Percentiles rank a stretch among this genome's conserved stretches.
Conservation (phyloP, 2,888 invertebrate species). For the Pollenia labialis region DNA sequence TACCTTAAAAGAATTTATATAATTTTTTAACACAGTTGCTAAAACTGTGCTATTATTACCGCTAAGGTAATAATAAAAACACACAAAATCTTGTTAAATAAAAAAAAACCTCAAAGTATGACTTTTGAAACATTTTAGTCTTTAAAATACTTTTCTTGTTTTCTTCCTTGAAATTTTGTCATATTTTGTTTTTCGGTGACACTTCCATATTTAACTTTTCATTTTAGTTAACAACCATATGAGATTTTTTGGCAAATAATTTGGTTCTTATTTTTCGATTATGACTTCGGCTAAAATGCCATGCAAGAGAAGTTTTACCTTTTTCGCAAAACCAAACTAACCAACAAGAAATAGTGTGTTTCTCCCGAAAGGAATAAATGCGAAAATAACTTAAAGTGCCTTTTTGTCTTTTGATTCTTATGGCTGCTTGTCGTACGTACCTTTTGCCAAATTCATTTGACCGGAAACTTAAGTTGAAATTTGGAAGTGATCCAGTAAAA, state of each 20-base stretch:
- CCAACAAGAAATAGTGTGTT: conserved; percentile 6
- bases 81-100: conserved; percentile 1
- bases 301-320: conserved; percentile 55
- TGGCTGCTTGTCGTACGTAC: conserved; percentile 73
- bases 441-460: conserved; percentile 83
- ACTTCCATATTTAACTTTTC: conserved; percentile 24
- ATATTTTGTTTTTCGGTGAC: conserved; percentile 5
- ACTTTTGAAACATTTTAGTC: conserved; percentile 19
- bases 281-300: conserved; percentile 49
- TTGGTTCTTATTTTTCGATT: conserved; percentile 69
- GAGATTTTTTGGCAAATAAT: conserved; percentile 73
- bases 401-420: conserved; percentile 30
- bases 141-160: not conserved
- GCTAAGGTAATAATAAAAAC: too few species aligned
- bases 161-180: not conserved
- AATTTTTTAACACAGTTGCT: not conserved
- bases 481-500: conserved; percentile 81
- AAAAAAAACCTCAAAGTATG: conserved; percentile 9
- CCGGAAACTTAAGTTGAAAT: conserved; percentile 83
- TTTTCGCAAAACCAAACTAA: conserved; percentile 45
- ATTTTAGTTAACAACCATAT: conserved; percentile 68
- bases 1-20: not conserved
- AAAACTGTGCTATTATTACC: too few species aligned
- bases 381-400: conserved; percentile 74
- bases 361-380: conserved; percentile 50